These are phyloP conservation scores for Hippocampus zosterae DNA, from an alignment of 2,113 vertebrate species.

Conservation along the genomic window DNA sequence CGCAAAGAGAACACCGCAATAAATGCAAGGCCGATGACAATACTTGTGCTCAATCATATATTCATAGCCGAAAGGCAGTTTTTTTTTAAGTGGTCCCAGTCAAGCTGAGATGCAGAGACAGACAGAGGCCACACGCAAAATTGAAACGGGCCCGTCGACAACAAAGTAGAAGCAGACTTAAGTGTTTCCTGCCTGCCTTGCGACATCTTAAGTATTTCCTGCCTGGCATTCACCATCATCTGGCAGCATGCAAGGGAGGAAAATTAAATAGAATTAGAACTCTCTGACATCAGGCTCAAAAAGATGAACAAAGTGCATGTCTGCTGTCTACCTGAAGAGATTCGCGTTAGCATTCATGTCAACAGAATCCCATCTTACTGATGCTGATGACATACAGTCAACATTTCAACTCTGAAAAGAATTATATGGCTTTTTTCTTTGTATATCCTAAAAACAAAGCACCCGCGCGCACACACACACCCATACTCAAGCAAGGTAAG, in stretches of 20 bases:
- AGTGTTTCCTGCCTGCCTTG: constrained; percentile 5
- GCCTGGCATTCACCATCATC: background rate
- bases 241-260: background rate
- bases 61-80: background rate
- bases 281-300: background rate
- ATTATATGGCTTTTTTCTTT: background rate
- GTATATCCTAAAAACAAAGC: background rate
- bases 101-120: background rate
- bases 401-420: background rate
- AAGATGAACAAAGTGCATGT: background rate
- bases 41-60: background rate
- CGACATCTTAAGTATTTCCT: background rate
- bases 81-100: background rate
- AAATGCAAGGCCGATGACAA: background rate
- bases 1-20: background rate
- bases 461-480: background rate
- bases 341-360: background rate
- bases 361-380: background rate
- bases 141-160: background rate
- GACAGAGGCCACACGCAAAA: background rate
- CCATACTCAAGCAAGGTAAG: too few species aligned
- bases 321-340: background rate
- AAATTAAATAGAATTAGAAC: background rate
- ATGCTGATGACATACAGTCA: background rate
- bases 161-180: background rate